Evolutionary conservation across 2,888 invertebrate genomes (phyloP).

Genomic region (Bombylius major): DNA sequence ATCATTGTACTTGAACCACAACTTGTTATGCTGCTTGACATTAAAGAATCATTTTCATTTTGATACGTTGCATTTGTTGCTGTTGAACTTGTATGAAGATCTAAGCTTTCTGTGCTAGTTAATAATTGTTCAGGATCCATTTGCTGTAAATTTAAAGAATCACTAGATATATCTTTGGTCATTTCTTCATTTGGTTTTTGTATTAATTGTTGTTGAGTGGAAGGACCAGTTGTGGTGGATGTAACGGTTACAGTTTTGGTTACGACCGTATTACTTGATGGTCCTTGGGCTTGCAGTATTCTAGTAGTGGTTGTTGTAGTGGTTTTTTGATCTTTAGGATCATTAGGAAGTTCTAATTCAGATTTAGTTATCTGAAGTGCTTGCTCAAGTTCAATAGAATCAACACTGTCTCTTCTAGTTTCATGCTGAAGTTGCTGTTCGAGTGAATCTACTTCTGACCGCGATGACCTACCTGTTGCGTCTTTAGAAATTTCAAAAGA

Average conservation of each 20-base stretch:
- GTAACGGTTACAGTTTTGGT: conserved; percentile 1
- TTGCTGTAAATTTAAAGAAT: conserved; percentile 32
- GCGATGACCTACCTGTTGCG: conserved; percentile 26
- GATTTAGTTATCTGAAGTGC: conserved; percentile 11
- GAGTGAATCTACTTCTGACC: conserved; percentile 30
- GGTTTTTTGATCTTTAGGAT: conserved; percentile 23
- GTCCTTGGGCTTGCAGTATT: conserved; percentile 10
- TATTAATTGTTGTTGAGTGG: conserved; percentile 2
- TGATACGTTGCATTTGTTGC: conserved; percentile 75
- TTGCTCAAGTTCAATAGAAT: conserved; percentile 30
- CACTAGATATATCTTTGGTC: conserved; percentile 31
- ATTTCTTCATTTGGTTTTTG: conserved; percentile 15
- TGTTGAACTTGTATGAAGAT: conserved; percentile 63
- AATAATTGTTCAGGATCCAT: conserved; percentile 44
- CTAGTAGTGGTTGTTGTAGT: conserved; percentile 18
- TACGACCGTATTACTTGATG: not conserved
- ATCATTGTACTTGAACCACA: conserved; percentile 75
- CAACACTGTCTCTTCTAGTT: conserved; percentile 31
- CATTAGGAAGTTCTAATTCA: conserved; percentile 23
- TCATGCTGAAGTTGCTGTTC: conserved; percentile 28
- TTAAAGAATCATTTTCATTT: conserved; percentile 71
- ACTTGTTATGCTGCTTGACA: conserved; percentile 76
- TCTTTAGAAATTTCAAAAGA: conserved; percentile 38
- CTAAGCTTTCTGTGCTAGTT: conserved; percentile 60
- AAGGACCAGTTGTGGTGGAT: conserved; percentile 4